These are phyloP conservation scores for Polyergus mexicanus DNA, from an alignment of 1,140 invertebrate species.

Conservation along the genomic window DNA sequence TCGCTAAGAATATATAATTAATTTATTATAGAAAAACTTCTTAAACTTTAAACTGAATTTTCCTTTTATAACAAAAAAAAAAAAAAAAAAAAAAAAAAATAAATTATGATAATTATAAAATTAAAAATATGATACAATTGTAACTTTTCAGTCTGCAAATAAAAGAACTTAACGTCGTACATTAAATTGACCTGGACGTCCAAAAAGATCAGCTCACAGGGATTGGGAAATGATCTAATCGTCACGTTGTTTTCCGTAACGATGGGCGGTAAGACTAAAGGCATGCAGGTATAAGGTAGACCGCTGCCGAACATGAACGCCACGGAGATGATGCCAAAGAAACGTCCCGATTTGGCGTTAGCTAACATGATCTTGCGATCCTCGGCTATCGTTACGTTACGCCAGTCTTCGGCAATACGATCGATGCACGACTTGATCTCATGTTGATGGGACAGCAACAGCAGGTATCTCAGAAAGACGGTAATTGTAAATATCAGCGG, in stretches of 20 bases:
- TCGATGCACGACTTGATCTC: constrained; percentile 74
- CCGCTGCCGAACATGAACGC: constrained; percentile 55
- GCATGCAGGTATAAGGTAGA: constrained; percentile 47
- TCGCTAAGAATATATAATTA: no score
- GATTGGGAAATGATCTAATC: constrained; percentile 28
- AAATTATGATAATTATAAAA: background rate
- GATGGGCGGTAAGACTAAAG: constrained; percentile 28
- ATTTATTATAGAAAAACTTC: no score
- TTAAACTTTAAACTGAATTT: no score
- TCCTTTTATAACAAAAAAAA: background rate
- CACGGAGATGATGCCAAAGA: constrained; percentile 18
- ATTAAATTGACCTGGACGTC: constrained; percentile 30
- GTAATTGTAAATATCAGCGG: constrained; percentile 77
- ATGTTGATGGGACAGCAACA: constrained; percentile 55
- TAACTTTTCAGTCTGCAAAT: background rate
- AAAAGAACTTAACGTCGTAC: constrained; percentile 2
- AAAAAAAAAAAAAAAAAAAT: background rate
- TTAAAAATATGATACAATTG: background rate
- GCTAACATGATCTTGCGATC: constrained; percentile 48
- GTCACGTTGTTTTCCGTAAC: constrained; percentile 38
- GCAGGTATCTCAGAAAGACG: constrained; percentile 74
- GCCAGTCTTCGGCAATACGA: constrained; percentile 76
- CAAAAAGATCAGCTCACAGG: constrained; percentile 15
- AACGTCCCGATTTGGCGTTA: constrained; percentile 42
- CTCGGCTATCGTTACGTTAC: constrained; percentile 17